Conservation (phyloP, 23 tunicate species). For the Trididemnum nubilum region DNA sequence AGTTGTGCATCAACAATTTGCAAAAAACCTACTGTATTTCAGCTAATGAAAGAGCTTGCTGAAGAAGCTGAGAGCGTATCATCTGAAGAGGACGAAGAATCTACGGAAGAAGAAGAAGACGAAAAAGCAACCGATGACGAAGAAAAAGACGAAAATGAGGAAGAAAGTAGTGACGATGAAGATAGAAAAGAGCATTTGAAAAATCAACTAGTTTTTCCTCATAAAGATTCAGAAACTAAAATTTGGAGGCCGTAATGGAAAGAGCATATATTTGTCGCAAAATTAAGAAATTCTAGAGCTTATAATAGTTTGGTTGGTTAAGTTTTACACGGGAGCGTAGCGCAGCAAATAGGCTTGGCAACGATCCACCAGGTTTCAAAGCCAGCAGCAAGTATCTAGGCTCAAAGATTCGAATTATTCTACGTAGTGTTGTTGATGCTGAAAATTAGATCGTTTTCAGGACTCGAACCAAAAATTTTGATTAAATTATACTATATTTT, state of each 20-base stretch:
- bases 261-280: neutral
- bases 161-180: slow-evolving; percentile 29
- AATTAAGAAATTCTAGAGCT: no score
- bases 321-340: no score
- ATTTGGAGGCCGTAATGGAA: slow-evolving; percentile 80
- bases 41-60: neutral
- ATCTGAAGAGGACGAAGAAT: slow-evolving; percentile 46
- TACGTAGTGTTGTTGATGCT: no score
- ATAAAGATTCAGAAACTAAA: slow-evolving; percentile 4
- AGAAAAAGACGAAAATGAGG: slow-evolving; percentile 41
- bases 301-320: no score
- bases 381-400: no score
- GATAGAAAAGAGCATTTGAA: slow-evolving; percentile 55
- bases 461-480: no score
- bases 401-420: no score
- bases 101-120: slow-evolving; percentile 20
- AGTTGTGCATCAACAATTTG: no score
- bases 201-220: slow-evolving; percentile 61
- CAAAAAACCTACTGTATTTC: neutral
- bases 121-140: slow-evolving; percentile 36
- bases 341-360: no score
- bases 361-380: no score
- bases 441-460: no score
- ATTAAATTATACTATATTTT: no score
- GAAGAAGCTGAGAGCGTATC: neutral